phyloP scores from a whole-genome alignment of 1,140 invertebrate genomes.

The Ceratosolen solmsi region DNA sequence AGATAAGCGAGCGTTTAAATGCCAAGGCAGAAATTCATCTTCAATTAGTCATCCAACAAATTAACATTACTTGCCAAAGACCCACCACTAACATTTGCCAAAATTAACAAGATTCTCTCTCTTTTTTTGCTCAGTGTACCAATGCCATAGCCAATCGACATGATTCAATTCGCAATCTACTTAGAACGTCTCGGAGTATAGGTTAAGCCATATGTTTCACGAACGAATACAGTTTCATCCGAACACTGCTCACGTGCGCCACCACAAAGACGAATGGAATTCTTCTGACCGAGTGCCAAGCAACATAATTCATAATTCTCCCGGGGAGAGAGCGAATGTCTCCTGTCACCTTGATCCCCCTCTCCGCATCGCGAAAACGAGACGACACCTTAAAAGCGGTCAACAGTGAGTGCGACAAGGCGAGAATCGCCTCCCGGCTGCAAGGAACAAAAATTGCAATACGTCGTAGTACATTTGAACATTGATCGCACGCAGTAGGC shows the following conservation, averaged over 20 bases:
- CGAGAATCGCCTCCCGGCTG: slow-evolving; percentile 48
- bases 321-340: background rate
- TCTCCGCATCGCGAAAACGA: background rate
- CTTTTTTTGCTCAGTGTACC: too few species aligned
- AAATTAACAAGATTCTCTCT: too few species aligned
- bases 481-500: slow-evolving; percentile 9
- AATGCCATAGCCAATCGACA: too few species aligned
- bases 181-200: too few species aligned
- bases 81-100: too few species aligned
- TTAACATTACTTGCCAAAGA: too few species aligned
- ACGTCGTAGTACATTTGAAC: background rate
- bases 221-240: background rate
- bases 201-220: too few species aligned
- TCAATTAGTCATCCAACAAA: too few species aligned
- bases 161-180: too few species aligned
- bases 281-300: background rate
- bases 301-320: slow-evolving; percentile 15
- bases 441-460: slow-evolving; percentile 47
- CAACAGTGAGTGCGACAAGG: background rate
- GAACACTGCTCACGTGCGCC: background rate
- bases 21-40: too few species aligned
- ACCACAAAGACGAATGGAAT: background rate
- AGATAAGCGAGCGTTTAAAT: too few species aligned
- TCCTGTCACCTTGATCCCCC: background rate
- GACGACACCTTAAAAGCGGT: background rate